Conservation (phyloP, 2,113 vertebrate genomes). For the Bettongia penicillata region DNA sequence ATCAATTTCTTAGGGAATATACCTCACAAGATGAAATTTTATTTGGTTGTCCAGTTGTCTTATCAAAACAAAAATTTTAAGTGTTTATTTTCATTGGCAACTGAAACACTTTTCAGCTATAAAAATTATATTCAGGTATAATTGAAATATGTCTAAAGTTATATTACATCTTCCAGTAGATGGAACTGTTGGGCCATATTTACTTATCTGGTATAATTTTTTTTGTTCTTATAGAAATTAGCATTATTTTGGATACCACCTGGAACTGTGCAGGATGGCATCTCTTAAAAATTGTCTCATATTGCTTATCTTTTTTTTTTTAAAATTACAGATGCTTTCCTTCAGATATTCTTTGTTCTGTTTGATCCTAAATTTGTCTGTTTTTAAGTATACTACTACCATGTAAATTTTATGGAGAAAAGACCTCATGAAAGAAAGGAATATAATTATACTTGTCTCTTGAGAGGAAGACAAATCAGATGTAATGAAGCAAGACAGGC, state of each 20-base stretch:
- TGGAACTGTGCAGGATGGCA: not conserved
- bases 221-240: conserved; percentile 28
- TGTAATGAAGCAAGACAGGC: not conserved
- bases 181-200: conserved; percentile 30
- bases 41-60: not conserved
- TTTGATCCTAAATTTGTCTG: conserved; percentile 18
- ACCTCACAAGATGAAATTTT: too few relatives aligned
- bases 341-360: conserved; percentile 11
- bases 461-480: conserved; percentile 36
- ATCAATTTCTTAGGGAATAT: conserved; percentile 19
- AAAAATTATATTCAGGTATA: not conserved
- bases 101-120: not conserved
- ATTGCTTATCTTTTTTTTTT: not conserved
- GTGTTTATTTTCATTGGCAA: not conserved
- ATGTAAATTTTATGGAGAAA: not conserved
- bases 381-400: not conserved
- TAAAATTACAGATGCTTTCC: not conserved
- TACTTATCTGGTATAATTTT: not conserved
- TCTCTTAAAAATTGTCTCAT: conserved; percentile 14
- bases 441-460: not conserved
- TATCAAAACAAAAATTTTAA: not conserved
- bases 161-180: conserved; percentile 37
- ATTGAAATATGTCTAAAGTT: not conserved
- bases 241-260: not conserved
- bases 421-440: conserved; percentile 7